Evolutionary conservation across 2,888 invertebrate species (phyloP), one percentile per base, ranked within the genome.

Genomic region (Scaptodrosophila latifasciaeformis): DNA sequence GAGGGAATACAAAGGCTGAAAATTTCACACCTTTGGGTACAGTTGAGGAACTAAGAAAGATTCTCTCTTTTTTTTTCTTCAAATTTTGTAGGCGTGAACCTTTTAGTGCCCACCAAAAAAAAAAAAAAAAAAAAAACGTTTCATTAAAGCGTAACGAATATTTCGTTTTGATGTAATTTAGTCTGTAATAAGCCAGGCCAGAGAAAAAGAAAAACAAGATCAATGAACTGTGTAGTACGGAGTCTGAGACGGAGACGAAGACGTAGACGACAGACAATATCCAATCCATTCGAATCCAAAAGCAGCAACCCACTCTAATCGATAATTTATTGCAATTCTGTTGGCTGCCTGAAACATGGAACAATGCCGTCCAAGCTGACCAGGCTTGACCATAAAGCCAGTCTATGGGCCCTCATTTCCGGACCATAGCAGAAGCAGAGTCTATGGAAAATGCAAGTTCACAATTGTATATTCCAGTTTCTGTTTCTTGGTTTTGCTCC

Each of bases 291-390:
- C n/a, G n/a, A n/a, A n/a, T n/a, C n/a, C n/a, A n/a, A n/a, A n/a
- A 59, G 58, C 35, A 19, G 44, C 42, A 50, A 59, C 68, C 65
- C 61, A 81, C 70, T 72, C 77, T 84, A 83, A 84, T 84, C 81
- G 82, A 74, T 82, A 83, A 82, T 82, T 83, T 83, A 83, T 83
- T 81, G 74, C 76, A 64, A 69, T 75, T n/a, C n/a, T 67, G 70
- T 61, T 75, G 75, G 72, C 66, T 61, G 52, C 31, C 24, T 35
- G 13, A 39, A 12, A 21, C 50, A 52, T 48, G 55, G 39, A 70
- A 70, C 65, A 70, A 67, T 65, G 61, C 55, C 43, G 44, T 46
- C 47, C 43, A 52, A 17, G 34, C 30, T 31, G 45, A 37, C 46
- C 40, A 34, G 30, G 21, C 18, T 34, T 21, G 46, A 21, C 46